Percentiles rank a stretch among this genome's conserved stretches.
phyloP scores from a whole-genome alignment of 37 sponge, comb jelly and placozoan species.

The Agelas oroides region DNA sequence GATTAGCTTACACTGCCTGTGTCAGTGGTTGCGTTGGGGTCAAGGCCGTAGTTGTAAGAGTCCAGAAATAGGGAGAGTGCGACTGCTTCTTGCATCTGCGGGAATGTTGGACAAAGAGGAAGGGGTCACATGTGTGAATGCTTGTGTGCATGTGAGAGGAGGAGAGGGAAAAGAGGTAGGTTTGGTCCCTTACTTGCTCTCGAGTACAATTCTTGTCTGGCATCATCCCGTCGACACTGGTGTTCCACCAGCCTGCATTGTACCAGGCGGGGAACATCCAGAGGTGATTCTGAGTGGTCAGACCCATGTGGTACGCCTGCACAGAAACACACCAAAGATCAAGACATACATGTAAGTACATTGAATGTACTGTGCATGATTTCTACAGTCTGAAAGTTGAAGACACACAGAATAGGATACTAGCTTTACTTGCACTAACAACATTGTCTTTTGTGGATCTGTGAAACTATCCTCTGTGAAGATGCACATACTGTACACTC shows the following conservation, averaged over 20 bases:
- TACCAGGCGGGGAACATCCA: slow-evolving; percentile 79
- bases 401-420: too few relatives aligned
- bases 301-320: slow-evolving; percentile 48
- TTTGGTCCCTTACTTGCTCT: not conserved
- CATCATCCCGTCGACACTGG: not conserved
- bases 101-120: not conserved
- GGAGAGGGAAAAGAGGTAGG: too few relatives aligned
- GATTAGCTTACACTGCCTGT: slow-evolving; percentile 31
- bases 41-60: slow-evolving; percentile 17
- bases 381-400: too few relatives aligned
- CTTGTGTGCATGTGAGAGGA: not conserved
- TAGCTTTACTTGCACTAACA: too few relatives aligned
- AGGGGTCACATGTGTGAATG: too few relatives aligned
- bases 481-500: too few relatives aligned
- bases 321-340: not conserved
- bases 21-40: not conserved
- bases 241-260: slow-evolving; percentile 48
- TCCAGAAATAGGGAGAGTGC: slow-evolving; percentile 30
- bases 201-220: not conserved
- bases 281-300: slow-evolving; percentile 45
- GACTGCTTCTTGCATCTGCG: slow-evolving; percentile 43
- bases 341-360: too few relatives aligned
- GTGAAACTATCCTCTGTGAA: too few relatives aligned
- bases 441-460: too few relatives aligned
- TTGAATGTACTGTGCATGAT: too few relatives aligned